phyloP scores from a whole-genome alignment of 2,797 vertebrate genomes.

The Merluccius polli region DNA sequence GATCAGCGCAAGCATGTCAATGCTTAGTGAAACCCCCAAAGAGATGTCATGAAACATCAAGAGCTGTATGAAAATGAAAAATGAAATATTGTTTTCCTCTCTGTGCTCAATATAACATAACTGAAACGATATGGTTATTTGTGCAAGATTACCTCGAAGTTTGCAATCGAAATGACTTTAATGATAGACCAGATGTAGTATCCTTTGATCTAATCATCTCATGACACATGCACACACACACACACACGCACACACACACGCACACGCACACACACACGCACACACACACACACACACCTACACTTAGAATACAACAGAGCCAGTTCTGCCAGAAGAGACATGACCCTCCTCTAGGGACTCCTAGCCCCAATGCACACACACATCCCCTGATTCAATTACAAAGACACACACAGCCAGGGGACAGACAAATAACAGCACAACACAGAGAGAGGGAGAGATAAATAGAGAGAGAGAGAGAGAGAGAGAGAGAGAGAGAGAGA shows the following conservation, averaged over 20 bases:
- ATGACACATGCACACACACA: conserved; percentile 19
- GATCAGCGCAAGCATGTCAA: background rate
- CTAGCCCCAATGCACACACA: background rate
- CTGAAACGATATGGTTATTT: conserved; percentile 11
- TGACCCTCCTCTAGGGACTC: no score
- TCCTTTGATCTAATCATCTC: conserved; percentile 17
- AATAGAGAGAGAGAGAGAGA: background rate
- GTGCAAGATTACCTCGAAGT: conserved; percentile 9
- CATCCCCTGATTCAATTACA: background rate
- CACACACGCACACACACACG: conserved; percentile 6
- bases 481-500: conserved; percentile 13
- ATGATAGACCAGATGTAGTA: conserved; percentile 35
- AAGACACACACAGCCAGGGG: background rate
- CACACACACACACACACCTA: conserved; percentile 5
- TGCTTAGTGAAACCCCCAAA: background rate
- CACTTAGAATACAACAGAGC: background rate
- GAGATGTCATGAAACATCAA: background rate
- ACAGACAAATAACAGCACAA: background rate
- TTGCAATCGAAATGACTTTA: conserved; percentile 29
- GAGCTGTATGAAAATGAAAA: no score
- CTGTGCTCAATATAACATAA: background rate
- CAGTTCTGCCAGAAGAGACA: no score
- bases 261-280: conserved; percentile 13
- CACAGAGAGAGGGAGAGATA: background rate
- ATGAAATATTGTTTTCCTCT: background rate